These are phyloP conservation scores for Urocyon cinereoargenteus DNA, from an alignment of 2,797 vertebrate genomes.

Conservation along the genomic window DNA sequence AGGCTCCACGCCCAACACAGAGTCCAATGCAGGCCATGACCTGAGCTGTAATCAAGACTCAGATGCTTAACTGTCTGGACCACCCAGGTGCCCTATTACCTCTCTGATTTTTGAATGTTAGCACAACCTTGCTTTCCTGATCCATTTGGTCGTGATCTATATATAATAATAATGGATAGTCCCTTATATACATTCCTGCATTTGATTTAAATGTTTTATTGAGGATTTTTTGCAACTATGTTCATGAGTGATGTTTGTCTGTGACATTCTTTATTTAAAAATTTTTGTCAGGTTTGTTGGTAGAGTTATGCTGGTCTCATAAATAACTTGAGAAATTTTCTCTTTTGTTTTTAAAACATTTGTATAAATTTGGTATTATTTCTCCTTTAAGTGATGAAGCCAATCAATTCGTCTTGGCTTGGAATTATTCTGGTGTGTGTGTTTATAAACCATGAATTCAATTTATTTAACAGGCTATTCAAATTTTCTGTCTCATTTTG, in stretches of 20 bases:
- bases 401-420: not conserved
- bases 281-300: not conserved
- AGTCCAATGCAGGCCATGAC: not conserved
- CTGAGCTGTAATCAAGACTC: too few relatives aligned
- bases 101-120: not conserved
- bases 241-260: not conserved
- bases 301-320: not conserved
- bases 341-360: not conserved
- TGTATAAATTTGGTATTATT: not conserved
- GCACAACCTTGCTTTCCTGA: not conserved
- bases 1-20: not conserved
- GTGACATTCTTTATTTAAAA: not conserved
- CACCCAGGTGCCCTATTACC: too few relatives aligned
- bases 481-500: not conserved
- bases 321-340: not conserved
- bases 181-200: not conserved
- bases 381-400: not conserved
- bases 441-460: not conserved
- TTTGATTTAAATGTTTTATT: not conserved
- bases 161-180: too few relatives aligned
- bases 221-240: not conserved
- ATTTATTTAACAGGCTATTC: not conserved
- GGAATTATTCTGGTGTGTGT: not conserved
- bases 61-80: too few relatives aligned
- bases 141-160: not conserved